A percentile compares a stretch with the other conserved stretches of the same genome.
These are phyloP conservation scores for Rhagonycha lutea DNA, from an alignment of 2,888 invertebrate species.

Conservation along the genomic window DNA sequence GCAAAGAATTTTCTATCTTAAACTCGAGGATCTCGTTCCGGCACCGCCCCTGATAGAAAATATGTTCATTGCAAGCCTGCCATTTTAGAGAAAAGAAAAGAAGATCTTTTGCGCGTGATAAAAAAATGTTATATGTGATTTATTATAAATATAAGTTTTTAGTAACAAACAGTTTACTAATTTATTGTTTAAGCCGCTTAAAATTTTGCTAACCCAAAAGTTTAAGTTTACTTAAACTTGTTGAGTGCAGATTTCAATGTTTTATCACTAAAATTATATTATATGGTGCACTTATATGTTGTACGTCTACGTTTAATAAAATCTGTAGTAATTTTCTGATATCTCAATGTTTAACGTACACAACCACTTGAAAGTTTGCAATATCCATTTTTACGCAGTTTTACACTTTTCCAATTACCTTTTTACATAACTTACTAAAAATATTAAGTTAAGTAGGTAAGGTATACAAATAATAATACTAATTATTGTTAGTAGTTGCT, in stretches of 20 bases:
- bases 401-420: constrained; percentile 32
- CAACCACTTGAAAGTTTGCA: background rate
- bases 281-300: constrained; percentile 1
- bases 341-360: constrained; percentile 2
- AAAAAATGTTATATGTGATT: constrained; percentile 50
- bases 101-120: constrained; percentile 43
- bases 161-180: background rate
- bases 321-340: background rate
- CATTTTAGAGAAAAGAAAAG: constrained; percentile 67
- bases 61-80: constrained; percentile 93
- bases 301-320: background rate
- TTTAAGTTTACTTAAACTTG: background rate
- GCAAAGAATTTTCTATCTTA: constrained; percentile 92
- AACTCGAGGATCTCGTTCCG: constrained; percentile 88
- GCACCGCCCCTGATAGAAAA: constrained; percentile 93
- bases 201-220: background rate
- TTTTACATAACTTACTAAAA: constrained; percentile 20
- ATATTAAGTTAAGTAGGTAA: background rate
- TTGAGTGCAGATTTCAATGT: background rate
- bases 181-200: background rate
- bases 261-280: background rate
- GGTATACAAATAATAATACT: background rate
- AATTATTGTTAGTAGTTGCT: background rate
- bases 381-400: constrained; percentile 23
- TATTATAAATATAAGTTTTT: constrained; percentile 38